These are phyloP conservation scores for Macrobrachium rosenbergii DNA, from an alignment of 1,140 invertebrate genomes.

Conservation along the genomic window DNA sequence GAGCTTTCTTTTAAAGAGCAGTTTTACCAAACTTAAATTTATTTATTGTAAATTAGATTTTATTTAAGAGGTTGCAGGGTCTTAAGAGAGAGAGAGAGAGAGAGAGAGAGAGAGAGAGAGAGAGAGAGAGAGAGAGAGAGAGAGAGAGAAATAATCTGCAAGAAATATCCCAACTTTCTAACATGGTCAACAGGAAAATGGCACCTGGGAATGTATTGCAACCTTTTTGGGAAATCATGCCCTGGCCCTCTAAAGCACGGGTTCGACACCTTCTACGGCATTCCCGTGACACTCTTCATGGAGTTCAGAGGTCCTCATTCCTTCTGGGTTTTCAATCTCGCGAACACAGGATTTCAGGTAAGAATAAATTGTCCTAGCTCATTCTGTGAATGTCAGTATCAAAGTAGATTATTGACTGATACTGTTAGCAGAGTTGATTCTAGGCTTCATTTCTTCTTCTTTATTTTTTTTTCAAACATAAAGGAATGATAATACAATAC, in stretches of 20 bases:
- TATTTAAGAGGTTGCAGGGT: too few species aligned
- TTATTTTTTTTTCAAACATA: too few species aligned
- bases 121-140: background rate
- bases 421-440: too few species aligned
- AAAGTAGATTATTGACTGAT: too few species aligned
- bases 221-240: constrained; percentile 66
- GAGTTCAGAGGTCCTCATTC: constrained; percentile 68
- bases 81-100: background rate
- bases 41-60: too few species aligned
- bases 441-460: too few species aligned
- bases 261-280: constrained; percentile 73
- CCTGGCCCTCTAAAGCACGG: constrained; percentile 72
- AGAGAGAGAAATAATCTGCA: background rate
- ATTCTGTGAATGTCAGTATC: too few species aligned
- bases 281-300: constrained; percentile 71
- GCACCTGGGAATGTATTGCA: constrained; percentile 71
- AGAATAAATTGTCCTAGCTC: background rate
- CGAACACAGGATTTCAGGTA: constrained; percentile 10
- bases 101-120: background rate
- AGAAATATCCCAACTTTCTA: background rate
- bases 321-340: constrained; percentile 25
- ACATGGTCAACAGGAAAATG: constrained; percentile 67
- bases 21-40: too few species aligned
- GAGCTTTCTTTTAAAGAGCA: too few species aligned
- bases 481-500: too few species aligned